These are phyloP conservation scores for Schizopygopsis malacanthus DNA, from an alignment of 2,797 vertebrate genomes.

Conservation along the genomic window DNA sequence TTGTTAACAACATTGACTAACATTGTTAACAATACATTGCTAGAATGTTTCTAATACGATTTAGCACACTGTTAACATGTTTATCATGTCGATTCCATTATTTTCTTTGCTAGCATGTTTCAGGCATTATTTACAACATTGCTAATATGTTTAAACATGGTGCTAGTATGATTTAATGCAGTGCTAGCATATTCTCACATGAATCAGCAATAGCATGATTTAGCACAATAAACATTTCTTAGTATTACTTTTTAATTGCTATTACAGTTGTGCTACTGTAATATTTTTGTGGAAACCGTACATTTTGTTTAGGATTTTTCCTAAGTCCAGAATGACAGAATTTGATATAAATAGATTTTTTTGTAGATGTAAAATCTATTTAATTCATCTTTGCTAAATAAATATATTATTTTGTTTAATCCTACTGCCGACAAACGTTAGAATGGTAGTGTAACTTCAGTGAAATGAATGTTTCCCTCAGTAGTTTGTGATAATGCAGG, in stretches of 20 bases:
- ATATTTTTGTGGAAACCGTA: background rate
- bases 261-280: background rate
- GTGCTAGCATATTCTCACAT: background rate
- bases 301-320: background rate
- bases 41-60: background rate
- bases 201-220: background rate
- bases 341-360: background rate
- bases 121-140: background rate
- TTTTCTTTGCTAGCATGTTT: background rate
- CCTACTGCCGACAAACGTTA: background rate
- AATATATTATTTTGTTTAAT: background rate
- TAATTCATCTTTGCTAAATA: background rate
- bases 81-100: background rate
- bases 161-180: background rate
- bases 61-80: background rate
- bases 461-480: constrained; percentile 3
- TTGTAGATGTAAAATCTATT: background rate
- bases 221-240: background rate
- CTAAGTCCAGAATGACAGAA: background rate
- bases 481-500: background rate
- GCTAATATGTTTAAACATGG: background rate
- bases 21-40: background rate
- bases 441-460: background rate
- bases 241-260: no score
- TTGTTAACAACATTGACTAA: no score